Conservation (phyloP, 1,140 invertebrate species). For the Solenopsis invicta region DNA sequence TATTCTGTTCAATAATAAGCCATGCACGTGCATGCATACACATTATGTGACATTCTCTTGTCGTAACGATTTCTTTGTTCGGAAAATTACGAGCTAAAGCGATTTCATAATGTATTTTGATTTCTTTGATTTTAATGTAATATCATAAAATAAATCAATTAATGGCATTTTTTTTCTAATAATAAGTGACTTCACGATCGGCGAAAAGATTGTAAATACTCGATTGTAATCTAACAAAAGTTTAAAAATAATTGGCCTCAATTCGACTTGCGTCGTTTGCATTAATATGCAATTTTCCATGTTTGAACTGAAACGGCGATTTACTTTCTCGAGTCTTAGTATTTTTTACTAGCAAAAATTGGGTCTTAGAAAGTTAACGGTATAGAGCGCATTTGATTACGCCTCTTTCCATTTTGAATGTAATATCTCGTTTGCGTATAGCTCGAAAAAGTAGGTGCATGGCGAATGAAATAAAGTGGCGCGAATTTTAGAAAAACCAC, state of each 20-base stretch:
- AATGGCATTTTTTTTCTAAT: not conserved
- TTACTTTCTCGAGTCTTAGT: constrained; percentile 8
- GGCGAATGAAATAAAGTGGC: constrained; percentile 19
- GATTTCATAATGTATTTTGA: not conserved
- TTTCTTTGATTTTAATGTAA: not conserved
- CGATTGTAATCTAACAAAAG: not conserved
- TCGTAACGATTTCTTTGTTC: constrained; percentile 1
- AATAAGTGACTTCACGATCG: not conserved
- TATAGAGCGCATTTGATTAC: constrained; percentile 26
- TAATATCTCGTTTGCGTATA: not conserved
- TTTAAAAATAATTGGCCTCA: constrained; percentile 5
- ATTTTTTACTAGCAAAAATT: constrained; percentile 39
- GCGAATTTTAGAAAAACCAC: constrained; percentile 32
- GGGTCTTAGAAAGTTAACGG: constrained; percentile 38
- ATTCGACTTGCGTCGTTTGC: not conserved
- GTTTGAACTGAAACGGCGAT: not conserved
- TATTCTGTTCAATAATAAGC: constrained; percentile 69
- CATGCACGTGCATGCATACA: too few relatives aligned
- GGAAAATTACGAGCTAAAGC: not conserved
- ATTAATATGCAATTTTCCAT: not conserved
- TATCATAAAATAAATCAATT: not conserved
- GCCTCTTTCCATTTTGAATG: constrained; percentile 23
- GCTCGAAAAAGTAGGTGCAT: constrained; percentile 16
- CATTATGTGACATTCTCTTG: constrained; percentile 29
- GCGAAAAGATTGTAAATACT: not conserved